Conservation (phyloP, 2,888 invertebrate genomes). For the Rhagonycha fulva region DNA sequence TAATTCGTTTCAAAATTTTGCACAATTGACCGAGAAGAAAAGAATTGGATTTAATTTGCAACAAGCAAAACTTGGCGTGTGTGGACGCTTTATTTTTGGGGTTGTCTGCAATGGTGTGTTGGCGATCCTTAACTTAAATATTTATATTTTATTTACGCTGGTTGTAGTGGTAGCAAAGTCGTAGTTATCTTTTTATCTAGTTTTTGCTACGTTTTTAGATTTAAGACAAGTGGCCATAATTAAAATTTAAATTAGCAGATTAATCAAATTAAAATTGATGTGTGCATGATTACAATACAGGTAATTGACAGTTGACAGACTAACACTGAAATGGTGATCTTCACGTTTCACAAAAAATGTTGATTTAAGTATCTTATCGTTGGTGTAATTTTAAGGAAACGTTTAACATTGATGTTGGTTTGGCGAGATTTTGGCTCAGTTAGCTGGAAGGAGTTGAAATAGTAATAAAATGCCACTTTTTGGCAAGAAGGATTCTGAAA, state of each 20-base stretch:
- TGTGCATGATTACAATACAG: neutral
- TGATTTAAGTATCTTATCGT: neutral
- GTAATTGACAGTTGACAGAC: neutral
- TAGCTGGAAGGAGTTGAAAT: slow-evolving; percentile 9
- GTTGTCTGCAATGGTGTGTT: neutral
- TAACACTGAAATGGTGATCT: neutral
- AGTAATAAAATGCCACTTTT: slow-evolving; percentile 77
- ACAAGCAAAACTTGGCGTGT: neutral
- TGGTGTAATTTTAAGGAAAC: slow-evolving; percentile 10
- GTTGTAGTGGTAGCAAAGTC: neutral
- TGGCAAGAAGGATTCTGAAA: slow-evolving; percentile 86
- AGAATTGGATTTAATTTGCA: neutral
- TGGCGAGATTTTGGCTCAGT: slow-evolving; percentile 5
- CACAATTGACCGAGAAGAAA: neutral
- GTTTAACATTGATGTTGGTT: slow-evolving; percentile 31
- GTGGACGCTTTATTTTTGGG: neutral
- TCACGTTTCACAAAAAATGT: neutral
- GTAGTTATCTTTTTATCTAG: neutral
- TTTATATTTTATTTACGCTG: neutral
- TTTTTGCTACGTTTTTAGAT: slow-evolving; percentile 1
- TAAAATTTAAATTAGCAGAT: neutral
- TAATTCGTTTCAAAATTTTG: too few relatives aligned
- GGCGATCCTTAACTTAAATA: neutral
- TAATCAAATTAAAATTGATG: neutral
- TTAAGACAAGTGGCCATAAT: neutral